Conservation (phyloP, 2,888 invertebrate species). For the Desoria tigrina region DNA sequence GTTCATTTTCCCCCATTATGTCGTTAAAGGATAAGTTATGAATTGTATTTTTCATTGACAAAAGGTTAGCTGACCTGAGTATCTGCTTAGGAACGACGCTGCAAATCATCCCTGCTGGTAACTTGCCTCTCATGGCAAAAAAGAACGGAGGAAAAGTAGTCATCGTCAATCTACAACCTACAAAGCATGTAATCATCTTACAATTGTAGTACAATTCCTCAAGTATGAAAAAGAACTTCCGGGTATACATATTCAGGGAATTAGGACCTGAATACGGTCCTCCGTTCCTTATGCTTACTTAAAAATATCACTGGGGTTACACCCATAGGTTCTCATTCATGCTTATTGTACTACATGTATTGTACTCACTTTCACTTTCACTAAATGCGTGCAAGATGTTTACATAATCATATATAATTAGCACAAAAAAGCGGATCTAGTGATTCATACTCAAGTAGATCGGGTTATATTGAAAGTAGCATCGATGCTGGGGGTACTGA, state of each 20-base stretch:
- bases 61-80: slow-evolving; percentile 85
- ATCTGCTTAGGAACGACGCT: slow-evolving; percentile 95
- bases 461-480: slow-evolving; percentile 74
- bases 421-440: slow-evolving; percentile 87
- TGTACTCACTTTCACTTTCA: slow-evolving; percentile 11
- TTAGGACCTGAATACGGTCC: slow-evolving; percentile 3
- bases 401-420: slow-evolving; percentile 58
- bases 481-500: slow-evolving; percentile 70
- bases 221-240: not conserved
- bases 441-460: slow-evolving; percentile 87
- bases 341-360: no score
- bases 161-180: slow-evolving; percentile 95
- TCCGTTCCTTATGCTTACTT: no score
- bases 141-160: slow-evolving; percentile 85
- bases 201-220: no score
- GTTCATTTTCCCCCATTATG: not conserved
- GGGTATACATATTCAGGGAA: not conserved
- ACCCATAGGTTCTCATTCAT: no score
- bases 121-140: slow-evolving; percentile 80
- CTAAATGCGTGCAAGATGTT: not conserved
- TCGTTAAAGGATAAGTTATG: not conserved
- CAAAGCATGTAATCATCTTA: slow-evolving; percentile 85
- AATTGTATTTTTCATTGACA: not conserved
- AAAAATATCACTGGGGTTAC: no score
- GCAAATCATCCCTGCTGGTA: slow-evolving; percentile 96